Evolutionary conservation across 2,888 invertebrate species (phyloP).

Genomic region (Timema podura): DNA sequence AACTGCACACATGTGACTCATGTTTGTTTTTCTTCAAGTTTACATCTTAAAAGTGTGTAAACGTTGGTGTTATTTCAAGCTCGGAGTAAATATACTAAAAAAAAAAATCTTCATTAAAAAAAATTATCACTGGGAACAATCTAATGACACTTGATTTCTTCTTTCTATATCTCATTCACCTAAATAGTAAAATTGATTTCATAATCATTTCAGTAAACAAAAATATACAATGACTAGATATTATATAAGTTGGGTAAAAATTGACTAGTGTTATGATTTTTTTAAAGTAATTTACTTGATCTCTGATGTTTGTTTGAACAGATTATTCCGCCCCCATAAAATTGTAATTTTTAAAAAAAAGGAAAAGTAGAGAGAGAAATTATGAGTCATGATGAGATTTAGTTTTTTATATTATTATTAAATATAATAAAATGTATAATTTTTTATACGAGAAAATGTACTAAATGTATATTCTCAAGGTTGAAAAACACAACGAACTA

Average conservation of each 20-base stretch:
- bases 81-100: no score
- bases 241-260: conserved; percentile 12
- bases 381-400: conserved; percentile 22
- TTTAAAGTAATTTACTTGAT: conserved; percentile 19
- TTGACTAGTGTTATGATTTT: conserved; percentile 7
- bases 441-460: conserved; percentile 24
- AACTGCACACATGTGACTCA: no score
- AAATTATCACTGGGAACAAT: no score
- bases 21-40: no score
- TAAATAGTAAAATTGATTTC: not conserved
- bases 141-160: no score
- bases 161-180: not conserved
- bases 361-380: conserved; percentile 5
- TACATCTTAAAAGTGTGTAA: no score
- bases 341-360: conserved; percentile 7
- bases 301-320: conserved; percentile 12
- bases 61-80: no score
- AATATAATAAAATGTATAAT: conserved; percentile 24
- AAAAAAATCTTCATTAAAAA: no score
- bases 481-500: conserved; percentile 25
- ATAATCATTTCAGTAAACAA: not conserved
- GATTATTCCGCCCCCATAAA: not conserved
- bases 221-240: not conserved
- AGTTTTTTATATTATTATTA: conserved; percentile 25
- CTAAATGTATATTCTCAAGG: conserved; percentile 25